Conservation (phyloP, 64 coral and sea anemone species). For the Exaiptasia diaphana region DNA sequence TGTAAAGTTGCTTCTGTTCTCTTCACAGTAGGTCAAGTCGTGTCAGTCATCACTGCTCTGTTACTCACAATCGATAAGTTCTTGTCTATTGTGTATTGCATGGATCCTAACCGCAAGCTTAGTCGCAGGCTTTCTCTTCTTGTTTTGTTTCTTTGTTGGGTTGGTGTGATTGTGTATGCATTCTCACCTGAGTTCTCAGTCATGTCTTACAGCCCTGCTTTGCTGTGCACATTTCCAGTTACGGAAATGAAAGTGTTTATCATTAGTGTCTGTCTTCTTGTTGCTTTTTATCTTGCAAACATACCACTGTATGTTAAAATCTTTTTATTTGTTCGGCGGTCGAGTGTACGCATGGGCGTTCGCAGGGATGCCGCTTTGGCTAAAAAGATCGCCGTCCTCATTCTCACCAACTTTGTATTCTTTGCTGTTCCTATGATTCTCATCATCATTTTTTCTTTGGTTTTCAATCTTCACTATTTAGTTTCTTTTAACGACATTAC, state of each 20-base stretch:
- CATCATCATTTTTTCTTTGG: slow-evolving; percentile 4
- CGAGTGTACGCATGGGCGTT: slow-evolving; percentile 23
- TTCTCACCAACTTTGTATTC: slow-evolving; percentile 38
- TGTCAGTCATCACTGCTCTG: slow-evolving; percentile 21
- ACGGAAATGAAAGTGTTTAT: background rate
- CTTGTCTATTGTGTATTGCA: slow-evolving; percentile 43
- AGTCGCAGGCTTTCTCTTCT: background rate
- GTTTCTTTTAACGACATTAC: background rate
- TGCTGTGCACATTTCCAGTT: slow-evolving; percentile 42
- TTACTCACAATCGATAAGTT: slow-evolving; percentile 52
- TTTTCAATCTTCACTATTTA: background rate
- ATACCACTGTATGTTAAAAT: slow-evolving; percentile 45
- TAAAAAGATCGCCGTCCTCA: slow-evolving; percentile 40
- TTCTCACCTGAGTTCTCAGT: background rate
- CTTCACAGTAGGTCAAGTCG: slow-evolving; percentile 27
- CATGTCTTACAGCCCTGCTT: background rate
- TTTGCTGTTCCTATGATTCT: slow-evolving; percentile 28
- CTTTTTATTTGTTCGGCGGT: slow-evolving; percentile 37
- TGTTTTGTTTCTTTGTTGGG: background rate
- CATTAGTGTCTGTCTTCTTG: slow-evolving; percentile 5
- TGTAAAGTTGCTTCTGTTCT: slow-evolving; percentile 15
- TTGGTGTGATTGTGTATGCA: slow-evolving; percentile 5
- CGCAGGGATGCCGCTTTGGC: slow-evolving; percentile 20
- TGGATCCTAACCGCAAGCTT: slow-evolving; percentile 42
- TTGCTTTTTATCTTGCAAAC: slow-evolving; percentile 38